Base-by-base conservation (phyloP, 2,113 vertebrate species). In the Pimephales promelas region DNA sequence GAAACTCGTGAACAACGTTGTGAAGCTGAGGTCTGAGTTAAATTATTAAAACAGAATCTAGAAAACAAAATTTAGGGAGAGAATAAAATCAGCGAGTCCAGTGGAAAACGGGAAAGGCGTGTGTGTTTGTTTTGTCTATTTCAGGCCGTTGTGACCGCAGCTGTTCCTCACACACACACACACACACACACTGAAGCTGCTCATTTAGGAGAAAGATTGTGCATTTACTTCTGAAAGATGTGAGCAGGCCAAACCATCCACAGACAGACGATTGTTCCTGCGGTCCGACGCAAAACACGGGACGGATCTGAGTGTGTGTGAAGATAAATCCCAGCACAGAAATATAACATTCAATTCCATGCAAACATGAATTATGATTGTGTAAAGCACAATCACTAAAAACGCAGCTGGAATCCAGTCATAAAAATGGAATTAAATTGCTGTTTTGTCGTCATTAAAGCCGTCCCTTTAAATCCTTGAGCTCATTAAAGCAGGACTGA, bases 71-170 rank as follows among this genome's bases (percentile, higher is more conserved):
- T 57, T n/a, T 59, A 24, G 11, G 24, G 11, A 22, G 18, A 24
- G n/a, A 61, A 61, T 26, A 28, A 5, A 28, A 40, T 7, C 40
- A 40, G 40, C 10, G 40, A 40, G 40, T 40, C 40, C 40, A 40
- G 22, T 45, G 68, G 68, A 71, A 70, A 45, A 45, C 56, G 34
- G 76, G 56, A 78, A 61, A 28, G 36, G 14, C 36, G 14, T 26
- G 76, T 26, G 34, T 78, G 75, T 78, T 61, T 78, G 36, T 61
- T 78, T 61, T 20, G 56, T 61, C 56, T 78, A 61, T 78, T 78
- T 78, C n/a, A 20, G 75, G 75, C 56, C 2, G 7, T 36, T 40
- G 28, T 76, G 74, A 59, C 75, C 34, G 13, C 74, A 59, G 28
- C 52, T 10, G 49, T 24, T 16, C 16, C 26, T 26, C 66, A 71